These are phyloP conservation scores for Sylvietta virens DNA, from an alignment of 2,113 vertebrate species.

Conservation along the genomic window DNA sequence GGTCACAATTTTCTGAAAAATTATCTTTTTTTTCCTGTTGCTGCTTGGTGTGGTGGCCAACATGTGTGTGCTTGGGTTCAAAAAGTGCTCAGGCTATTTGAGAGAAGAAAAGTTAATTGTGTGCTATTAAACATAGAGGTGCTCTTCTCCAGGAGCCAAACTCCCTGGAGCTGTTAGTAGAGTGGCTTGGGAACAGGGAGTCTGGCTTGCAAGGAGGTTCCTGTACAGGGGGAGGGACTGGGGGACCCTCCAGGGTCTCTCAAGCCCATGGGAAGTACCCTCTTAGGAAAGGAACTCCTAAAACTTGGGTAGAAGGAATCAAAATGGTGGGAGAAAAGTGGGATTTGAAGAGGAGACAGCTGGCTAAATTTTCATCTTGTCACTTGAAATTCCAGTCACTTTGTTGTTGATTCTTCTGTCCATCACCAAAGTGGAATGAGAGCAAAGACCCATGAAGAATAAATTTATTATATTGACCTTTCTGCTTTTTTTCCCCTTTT, in stretches of 20 bases:
- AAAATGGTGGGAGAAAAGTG: not conserved
- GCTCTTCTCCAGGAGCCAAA: not conserved
- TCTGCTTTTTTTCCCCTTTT: not conserved
- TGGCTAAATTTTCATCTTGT: not conserved
- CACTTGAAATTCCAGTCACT: not conserved
- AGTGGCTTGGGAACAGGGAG: not conserved
- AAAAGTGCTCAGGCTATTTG: not conserved
- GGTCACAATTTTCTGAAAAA: not conserved
- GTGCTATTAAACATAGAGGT: not conserved
- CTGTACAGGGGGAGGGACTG: fast-evolving
- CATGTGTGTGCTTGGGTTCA: not conserved
- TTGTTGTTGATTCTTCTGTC: not conserved
- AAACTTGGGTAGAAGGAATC: not conserved
- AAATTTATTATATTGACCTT: not conserved
- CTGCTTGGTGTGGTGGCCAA: not conserved
- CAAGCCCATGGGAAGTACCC: not conserved
- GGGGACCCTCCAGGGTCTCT: not conserved
- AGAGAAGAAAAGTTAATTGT: not conserved
- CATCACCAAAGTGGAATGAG: not conserved
- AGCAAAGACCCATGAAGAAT: not conserved
- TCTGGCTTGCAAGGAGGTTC: not conserved
- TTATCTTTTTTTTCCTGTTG: not conserved
- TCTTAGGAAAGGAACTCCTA: not conserved
- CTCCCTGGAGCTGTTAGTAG: not conserved
- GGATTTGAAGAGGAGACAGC: not conserved